A percentile compares a stretch with the other conserved stretches of the same genome.
Evolutionary conservation across 2,888 invertebrate species (phyloP).

Genomic region (Gibbula magus): DNA sequence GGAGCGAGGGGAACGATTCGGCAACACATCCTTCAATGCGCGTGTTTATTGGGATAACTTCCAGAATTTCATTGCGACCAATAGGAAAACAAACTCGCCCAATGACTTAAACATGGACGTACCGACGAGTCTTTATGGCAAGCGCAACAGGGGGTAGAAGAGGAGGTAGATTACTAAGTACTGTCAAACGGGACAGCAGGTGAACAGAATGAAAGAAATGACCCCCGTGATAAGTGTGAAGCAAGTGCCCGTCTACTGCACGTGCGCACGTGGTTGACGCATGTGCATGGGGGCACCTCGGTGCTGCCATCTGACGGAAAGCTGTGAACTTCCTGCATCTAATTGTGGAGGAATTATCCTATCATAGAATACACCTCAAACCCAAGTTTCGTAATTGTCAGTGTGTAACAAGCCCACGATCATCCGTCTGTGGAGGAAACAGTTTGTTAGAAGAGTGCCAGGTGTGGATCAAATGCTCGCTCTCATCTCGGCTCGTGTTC

Average conservation of each 20-base stretch:
- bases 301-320: neutral
- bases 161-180: neutral
- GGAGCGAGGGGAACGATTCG: neutral
- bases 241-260: conserved; percentile 9
- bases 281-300: neutral
- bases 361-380: conserved; percentile 4
- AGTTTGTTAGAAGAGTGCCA: neutral
- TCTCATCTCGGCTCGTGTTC: no score
- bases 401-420: neutral
- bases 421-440: neutral
- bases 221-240: conserved; percentile 16
- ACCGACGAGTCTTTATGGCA: conserved; percentile 10
- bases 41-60: conserved; percentile 28
- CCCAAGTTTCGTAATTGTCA: conserved; percentile 15
- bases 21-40: conserved; percentile 26
- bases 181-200: conserved; percentile 13
- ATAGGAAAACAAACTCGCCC: conserved; percentile 26
- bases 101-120: conserved; percentile 11
- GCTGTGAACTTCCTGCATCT: conserved; percentile 10
- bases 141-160: neutral
- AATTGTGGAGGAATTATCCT: conserved; percentile 11
- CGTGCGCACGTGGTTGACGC: conserved; percentile 19
- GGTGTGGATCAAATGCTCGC: neutral
- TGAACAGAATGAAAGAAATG: conserved; percentile 6
- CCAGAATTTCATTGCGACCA: conserved; percentile 23